phyloP scores from a whole-genome alignment of 2,888 invertebrate species.

The Agrotis segetum region DNA sequence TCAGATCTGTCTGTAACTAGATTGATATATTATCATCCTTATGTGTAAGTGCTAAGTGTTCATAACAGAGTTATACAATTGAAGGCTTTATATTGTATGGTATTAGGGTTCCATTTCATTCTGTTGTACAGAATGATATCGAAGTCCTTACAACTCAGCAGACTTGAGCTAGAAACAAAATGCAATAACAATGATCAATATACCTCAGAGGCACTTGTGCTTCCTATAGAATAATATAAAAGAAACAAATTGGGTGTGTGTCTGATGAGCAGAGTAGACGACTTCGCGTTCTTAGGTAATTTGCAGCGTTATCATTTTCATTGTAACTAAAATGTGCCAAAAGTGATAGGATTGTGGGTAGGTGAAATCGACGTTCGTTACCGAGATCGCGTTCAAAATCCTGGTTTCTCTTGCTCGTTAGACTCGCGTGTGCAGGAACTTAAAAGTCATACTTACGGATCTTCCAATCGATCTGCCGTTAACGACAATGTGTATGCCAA shows the following conservation, averaged over 20 bases:
- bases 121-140: conserved; percentile 72
- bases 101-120: conserved; percentile 74
- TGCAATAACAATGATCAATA: conserved; percentile 78
- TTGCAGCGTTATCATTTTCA: conserved; percentile 73
- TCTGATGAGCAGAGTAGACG: conserved; percentile 72
- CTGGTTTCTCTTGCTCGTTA: conserved; percentile 67
- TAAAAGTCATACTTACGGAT: conserved; percentile 50
- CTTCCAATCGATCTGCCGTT: conserved; percentile 44
- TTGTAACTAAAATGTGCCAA: conserved; percentile 83
- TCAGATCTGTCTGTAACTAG: conserved; percentile 86
- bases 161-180: conserved; percentile 74
- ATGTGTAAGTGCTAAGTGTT: conserved; percentile 79
- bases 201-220: conserved; percentile 87
- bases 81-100: conserved; percentile 66
- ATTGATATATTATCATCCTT: conserved; percentile 79
- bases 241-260: conserved; percentile 76
- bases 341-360: conserved; percentile 69
- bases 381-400: conserved; percentile 45
- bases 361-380: conserved; percentile 46
- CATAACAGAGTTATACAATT: conserved; percentile 76
- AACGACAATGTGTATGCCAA: conserved; percentile 38
- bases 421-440: conserved; percentile 59
- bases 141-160: conserved; percentile 69
- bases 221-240: conserved; percentile 83
- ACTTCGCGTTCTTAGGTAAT: conserved; percentile 64